Evolutionary conservation across 1,140 invertebrate genomes (phyloP).

Genomic region (Cotesia glomerata): DNA sequence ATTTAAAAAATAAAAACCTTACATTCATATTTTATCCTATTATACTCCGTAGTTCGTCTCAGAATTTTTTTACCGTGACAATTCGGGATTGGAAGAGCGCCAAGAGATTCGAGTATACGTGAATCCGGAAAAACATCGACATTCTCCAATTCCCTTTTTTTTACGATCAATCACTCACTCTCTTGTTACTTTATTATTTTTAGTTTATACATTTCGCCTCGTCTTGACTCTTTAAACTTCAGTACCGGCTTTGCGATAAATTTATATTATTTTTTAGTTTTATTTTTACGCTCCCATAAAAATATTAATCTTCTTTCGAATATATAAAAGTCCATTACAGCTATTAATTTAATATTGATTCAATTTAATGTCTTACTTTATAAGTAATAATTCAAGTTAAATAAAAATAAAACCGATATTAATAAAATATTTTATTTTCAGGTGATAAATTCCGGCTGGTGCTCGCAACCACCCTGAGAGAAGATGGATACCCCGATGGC

Average conservation of each 20-base stretch:
- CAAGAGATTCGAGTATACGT: not conserved
- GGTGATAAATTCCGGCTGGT: conserved; percentile 94
- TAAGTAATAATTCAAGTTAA: too few relatives aligned
- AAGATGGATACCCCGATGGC: conserved; percentile 95
- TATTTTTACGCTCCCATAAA: too few relatives aligned
- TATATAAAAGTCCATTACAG: too few relatives aligned
- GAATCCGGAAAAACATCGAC: conserved; percentile 16
- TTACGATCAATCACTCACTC: conserved; percentile 6
- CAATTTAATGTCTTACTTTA: too few relatives aligned
- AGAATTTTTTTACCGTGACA: not conserved
- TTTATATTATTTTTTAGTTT: not conserved
- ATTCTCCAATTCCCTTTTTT: conserved; percentile 7
- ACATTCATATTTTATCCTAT: too few relatives aligned
- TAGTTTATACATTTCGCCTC: not conserved
- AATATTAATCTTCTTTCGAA: too few relatives aligned
- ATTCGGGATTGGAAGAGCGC: not conserved
- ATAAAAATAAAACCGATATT: too few relatives aligned
- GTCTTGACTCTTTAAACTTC: not conserved
- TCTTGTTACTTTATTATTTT: not conserved
- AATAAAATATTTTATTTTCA: conserved; percentile 41
- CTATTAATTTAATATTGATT: too few relatives aligned
- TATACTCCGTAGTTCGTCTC: too few relatives aligned
- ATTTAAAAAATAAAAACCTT: too few relatives aligned
- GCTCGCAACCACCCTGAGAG: conserved; percentile 90
- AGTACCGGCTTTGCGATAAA: not conserved